Evolutionary conservation across 2,113 vertebrate species (phyloP), one percentile per base, ranked within the genome.

Genomic region (Oreochromis niloticus): DNA sequence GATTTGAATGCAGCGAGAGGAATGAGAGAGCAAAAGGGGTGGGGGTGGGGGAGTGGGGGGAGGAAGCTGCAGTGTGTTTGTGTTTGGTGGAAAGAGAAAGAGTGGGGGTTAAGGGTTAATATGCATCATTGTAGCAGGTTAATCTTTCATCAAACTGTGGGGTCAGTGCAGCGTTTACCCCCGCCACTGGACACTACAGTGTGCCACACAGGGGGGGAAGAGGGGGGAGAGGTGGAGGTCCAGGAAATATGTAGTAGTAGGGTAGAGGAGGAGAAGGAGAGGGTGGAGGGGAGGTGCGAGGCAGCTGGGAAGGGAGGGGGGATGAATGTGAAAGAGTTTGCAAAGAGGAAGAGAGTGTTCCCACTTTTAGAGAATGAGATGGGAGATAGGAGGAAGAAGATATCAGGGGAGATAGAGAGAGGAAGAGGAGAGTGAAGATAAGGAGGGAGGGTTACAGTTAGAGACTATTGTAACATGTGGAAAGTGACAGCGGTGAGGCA

Each of bases 1-100:
- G 93, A 96, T 95, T 92, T 96, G 93, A 94, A 96, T 95, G 91
- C 91, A 94, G 89, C 82, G 94, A 89, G 86, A 91, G 91, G 75
- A 86, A 81, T 43, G 86, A 84, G 85, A 82, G 78, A 80, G 90
- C 56, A 79, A 73, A 92, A 48, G 32, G 59, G 9, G 59, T 22
- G 22, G 22, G 22, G 22, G 22, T 2, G 22, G 55, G 9, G 54
- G 54, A 2, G n/a, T 4, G 68, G 63, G 87, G 78, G 82, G 56
- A 43, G 86, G 91, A 90, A 81, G 93, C 83, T 85, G 87, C 89
- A 91, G 91, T 89, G 87, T 86, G 89, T 87, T 81, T 92, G 84
- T 92, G 87, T 89, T 89, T 22, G 10, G 75, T 22, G 52, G 81
- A 71, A 79, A 59, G 85, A 86, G 87, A 82, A 86, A 50, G 56